A percentile compares a stretch with the other conserved stretches of the same genome.
These are phyloP conservation scores for Pygoscelis antarcticus DNA, from an alignment of 2,113 vertebrate genomes.

Conservation along the genomic window DNA sequence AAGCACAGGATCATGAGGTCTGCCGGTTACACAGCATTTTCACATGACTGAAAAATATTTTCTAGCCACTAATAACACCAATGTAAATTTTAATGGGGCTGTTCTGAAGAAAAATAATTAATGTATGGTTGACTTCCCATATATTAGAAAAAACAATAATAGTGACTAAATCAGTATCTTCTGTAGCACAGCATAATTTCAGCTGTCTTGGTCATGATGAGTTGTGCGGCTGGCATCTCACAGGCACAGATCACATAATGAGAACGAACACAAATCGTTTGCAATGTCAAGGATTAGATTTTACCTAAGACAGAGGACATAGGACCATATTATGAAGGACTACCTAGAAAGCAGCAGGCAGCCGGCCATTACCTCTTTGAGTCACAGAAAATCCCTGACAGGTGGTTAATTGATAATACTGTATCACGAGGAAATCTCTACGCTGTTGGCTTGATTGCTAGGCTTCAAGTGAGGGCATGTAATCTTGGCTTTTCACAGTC, in stretches of 20 bases:
- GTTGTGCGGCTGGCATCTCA: neutral
- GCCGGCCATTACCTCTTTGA: neutral
- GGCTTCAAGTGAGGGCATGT: neutral
- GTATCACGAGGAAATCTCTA: neutral
- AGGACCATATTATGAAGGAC: neutral
- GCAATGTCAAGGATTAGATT: neutral
- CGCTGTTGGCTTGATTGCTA: neutral
- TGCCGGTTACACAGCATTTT: neutral
- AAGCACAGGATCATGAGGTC: neutral
- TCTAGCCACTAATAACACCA: neutral
- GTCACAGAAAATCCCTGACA: slow-evolving; percentile 31
- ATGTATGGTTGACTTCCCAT: slow-evolving; percentile 39
- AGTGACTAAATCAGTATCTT: slow-evolving; percentile 25
- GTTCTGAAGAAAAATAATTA: slow-evolving; percentile 42
- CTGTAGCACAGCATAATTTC: neutral
- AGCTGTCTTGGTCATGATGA: slow-evolving; percentile 31
- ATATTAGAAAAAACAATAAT: slow-evolving; percentile 24
- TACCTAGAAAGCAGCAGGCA: slow-evolving; percentile 15
- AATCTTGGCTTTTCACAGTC: neutral
- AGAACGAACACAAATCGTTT: neutral
- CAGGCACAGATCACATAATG: neutral
- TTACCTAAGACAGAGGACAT: neutral
- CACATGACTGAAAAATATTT: neutral
- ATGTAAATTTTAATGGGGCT: slow-evolving; percentile 19
- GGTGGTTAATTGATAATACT: slow-evolving; percentile 44